Base-by-base conservation (phyloP, 2,797 vertebrate genomes). In the Pyrocephalus nanus region DNA sequence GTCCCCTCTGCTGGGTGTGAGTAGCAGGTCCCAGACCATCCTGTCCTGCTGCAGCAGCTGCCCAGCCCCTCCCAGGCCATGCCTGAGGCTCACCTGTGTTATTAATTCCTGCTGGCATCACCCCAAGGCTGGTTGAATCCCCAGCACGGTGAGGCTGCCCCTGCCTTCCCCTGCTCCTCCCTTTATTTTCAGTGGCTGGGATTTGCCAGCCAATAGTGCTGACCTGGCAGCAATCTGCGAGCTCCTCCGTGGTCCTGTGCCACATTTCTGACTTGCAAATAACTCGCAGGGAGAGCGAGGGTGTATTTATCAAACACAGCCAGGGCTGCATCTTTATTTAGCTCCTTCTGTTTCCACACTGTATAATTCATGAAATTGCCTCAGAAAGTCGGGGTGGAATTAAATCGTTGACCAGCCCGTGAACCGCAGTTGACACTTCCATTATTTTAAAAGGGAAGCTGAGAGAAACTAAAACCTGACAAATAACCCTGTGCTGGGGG, bases 231-330 rank as follows among this genome's bases (percentile, higher is more conserved):
- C 96, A 97, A 98, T 96, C 97, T 96, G 91, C 96, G 96, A 95
- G 97, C 97, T 98, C 96, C 96, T 95, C 97, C 97, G 98, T 97
- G 97, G 60, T 80, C 73, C 62, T 93, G 97, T 78, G 50, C 97
- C 96, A 65, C 96, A 95, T 91, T 96, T 98, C 98, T 98, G 98
- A 98, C 98, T 97, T 98, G 97, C 97, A 97, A 97, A 98, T 97
- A 89, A 71, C 96, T 97, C 86, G 97, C 95, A 65, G 20, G 92
- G 97, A 97, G 95, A 97, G 97, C 94, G 74, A 69, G 96, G 97
- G 97, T 97, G 98, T 98, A 98, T 97, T 98, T 98, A 98, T 98
- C 98, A 98, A 97, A 95, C 96, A 98, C 97, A 92, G 98, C 98
- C 96, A 97, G 97, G 97, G 97, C 98, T 97, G 98, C 97, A 96